Base-by-base conservation (phyloP, 2,113 vertebrate species). In the Tetrax tetrax region DNA sequence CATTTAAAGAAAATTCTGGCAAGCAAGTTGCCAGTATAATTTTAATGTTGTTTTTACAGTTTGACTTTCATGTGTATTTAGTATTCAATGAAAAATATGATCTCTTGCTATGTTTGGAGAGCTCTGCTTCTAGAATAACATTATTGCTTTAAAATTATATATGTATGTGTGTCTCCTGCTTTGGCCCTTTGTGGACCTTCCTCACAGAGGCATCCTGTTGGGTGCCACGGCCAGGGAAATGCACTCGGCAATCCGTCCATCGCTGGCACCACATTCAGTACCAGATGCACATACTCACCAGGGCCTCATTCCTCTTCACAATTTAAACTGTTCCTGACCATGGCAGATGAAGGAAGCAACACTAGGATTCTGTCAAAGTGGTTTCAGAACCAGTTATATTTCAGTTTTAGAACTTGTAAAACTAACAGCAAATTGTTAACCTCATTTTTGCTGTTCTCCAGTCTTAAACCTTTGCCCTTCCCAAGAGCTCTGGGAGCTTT, bases 41-140 rank as follows among this genome's bases (percentile, higher is more conserved):
- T 95, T 97, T 88, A 90, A 77, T 6, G 7, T 88, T 86, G 59
- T 86, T 92, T 92, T 56, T 86, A 63, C 41, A 74, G 47, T 51
- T 83, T 86, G 76, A 50, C 63, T 95, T 93, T 37, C 45, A 33
- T 89, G 14, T 81, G 37, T 47, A 37, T 83, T 83, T 69, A 81
- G 37, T 61, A 76, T 93, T 95, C 41, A 74, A 14, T 69, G 75
- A 95, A 95, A 92, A 95, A 95, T 74, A 65, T 4, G 15, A 88
- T 93, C 63, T 93, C 95, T 65, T 93, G 95, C 57, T 94, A 48
- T 84, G 61, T 79, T 96, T 95, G 87, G 95, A 95, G 68, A 93
- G 48, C 57, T 93, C 76, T 93, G 31, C 66, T 95, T 95, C 93
- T 89, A 65, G 50, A 95, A 90, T 88, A 97, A 94, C 24, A 51